A percentile compares a stretch with the other conserved stretches of the same genome.
These are phyloP conservation scores for Ceratitis capitata DNA, from an alignment of 1,140 invertebrate genomes.

Conservation along the genomic window DNA sequence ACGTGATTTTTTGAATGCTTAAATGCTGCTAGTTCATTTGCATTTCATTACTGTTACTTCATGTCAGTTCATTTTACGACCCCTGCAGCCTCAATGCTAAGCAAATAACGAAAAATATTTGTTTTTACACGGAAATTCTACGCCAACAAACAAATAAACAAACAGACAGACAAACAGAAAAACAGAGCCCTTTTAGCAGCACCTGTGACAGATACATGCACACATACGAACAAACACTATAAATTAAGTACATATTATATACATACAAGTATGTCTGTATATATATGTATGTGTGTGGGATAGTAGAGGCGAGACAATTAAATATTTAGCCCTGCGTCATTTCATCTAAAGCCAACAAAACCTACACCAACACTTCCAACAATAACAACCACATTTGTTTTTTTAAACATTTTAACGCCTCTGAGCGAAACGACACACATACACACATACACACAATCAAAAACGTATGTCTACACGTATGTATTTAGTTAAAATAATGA, in stretches of 20 bases:
- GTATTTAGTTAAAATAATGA: not conserved
- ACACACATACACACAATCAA: too few species aligned
- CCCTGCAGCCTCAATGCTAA: constrained; percentile 14
- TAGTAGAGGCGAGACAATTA: not conserved
- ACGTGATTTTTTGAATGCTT: not conserved
- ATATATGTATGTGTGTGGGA: not conserved
- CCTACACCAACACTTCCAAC: not conserved
- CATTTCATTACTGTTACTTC: not conserved
- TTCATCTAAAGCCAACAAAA: not conserved
- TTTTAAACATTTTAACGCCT: not conserved
- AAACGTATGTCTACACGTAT: too few species aligned
- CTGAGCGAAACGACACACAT: too few species aligned
- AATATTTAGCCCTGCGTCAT: not conserved
- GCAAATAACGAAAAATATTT: constrained; percentile 15
- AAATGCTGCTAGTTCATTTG: not conserved
- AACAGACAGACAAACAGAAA: too few species aligned
- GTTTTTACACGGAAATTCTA: not conserved
- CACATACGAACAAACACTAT: not conserved
- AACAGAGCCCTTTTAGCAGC: not conserved
- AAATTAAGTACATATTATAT: too few species aligned
- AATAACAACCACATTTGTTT: not conserved
- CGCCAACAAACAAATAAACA: not conserved
- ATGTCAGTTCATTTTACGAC: not conserved
- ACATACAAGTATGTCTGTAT: not conserved
- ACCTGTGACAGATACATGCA: not conserved